Evolutionary conservation across 23 tunicate genomes (phyloP).

Genomic region (Styela clava): DNA sequence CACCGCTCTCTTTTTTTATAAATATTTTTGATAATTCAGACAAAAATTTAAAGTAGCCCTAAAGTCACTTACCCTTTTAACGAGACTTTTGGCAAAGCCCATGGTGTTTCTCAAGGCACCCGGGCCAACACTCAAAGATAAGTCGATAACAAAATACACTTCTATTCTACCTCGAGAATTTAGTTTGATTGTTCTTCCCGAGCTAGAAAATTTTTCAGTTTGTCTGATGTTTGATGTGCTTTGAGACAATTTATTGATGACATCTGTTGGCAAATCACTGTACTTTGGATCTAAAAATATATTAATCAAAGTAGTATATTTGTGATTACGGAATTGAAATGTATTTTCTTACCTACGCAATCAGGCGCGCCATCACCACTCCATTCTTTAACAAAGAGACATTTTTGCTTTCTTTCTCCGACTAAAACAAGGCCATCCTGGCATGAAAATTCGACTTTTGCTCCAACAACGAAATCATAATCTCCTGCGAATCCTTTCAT

Average conservation of each 20-base stretch:
- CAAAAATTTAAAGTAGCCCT: too few species aligned
- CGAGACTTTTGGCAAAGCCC: constrained; percentile 40
- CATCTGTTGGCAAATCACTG: constrained; percentile 44
- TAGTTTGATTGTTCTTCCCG: constrained; percentile 33
- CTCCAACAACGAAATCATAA: background rate
- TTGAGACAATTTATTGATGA: constrained; percentile 30
- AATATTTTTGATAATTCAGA: too few species aligned
- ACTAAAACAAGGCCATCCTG: constrained; percentile 22
- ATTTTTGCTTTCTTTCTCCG: constrained; percentile 27
- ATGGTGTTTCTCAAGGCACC: constrained; percentile 34
- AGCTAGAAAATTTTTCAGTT: background rate
- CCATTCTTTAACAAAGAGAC: constrained; percentile 26
- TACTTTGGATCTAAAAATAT: constrained; percentile 53
- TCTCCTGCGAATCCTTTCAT: background rate
- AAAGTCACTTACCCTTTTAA: constrained; percentile 65
- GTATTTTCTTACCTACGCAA: constrained; percentile 26
- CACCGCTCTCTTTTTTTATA: too few species aligned
- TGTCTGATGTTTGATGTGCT: constrained; percentile 32
- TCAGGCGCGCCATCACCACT: constrained; percentile 34
- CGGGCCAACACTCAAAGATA: constrained; percentile 46
- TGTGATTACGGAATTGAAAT: too few species aligned
- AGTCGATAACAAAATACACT: constrained; percentile 63
- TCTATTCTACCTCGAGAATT: constrained; percentile 28
- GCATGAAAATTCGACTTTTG: constrained; percentile 16
- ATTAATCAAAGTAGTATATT: too few species aligned